Conservation (phyloP, 2,888 invertebrate species). For the Coenonympha arcania region DNA sequence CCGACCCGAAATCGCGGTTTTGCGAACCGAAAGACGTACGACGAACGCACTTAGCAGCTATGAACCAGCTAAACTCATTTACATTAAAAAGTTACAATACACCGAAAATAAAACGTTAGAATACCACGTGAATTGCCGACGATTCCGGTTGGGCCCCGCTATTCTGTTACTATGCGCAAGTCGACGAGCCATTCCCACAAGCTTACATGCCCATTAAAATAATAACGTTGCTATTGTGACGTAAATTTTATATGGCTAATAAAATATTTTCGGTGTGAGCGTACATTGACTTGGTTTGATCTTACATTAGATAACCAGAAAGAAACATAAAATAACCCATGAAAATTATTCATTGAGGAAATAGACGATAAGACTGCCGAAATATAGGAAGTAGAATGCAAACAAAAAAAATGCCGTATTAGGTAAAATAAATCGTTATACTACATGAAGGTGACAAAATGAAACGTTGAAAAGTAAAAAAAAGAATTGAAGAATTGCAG, state of each 20-base stretch:
- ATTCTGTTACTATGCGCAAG: conserved; percentile 53
- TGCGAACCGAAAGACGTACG: background rate
- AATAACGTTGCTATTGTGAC: conserved; percentile 45
- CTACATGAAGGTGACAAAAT: background rate
- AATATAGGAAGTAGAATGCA: no score
- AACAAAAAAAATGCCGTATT: no score
- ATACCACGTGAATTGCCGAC: conserved; percentile 41
- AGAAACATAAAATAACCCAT: no score
- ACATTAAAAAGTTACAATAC: conserved; percentile 11
- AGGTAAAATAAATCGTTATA: background rate
- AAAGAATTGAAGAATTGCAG: conserved; percentile 22
- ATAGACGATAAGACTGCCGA: no score
- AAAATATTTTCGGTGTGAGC: background rate
- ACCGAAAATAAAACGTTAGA: conserved; percentile 10
- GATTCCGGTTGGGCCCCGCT: conserved; percentile 58
- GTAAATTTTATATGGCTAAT: conserved; percentile 29
- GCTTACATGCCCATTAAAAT: conserved; percentile 36
- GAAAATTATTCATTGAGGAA: no score
- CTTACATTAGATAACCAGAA: no score
- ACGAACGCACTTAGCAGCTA: conserved; percentile 9
- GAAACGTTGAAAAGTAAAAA: conserved; percentile 1
- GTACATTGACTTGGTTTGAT: no score
- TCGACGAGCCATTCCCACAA: conserved; percentile 38
- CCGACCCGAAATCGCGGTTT: conserved; percentile 9
- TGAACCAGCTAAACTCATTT: conserved; percentile 10